These are phyloP conservation scores for Pasiphila rectangulata DNA, from an alignment of 2,888 invertebrate genomes.

Conservation along the genomic window DNA sequence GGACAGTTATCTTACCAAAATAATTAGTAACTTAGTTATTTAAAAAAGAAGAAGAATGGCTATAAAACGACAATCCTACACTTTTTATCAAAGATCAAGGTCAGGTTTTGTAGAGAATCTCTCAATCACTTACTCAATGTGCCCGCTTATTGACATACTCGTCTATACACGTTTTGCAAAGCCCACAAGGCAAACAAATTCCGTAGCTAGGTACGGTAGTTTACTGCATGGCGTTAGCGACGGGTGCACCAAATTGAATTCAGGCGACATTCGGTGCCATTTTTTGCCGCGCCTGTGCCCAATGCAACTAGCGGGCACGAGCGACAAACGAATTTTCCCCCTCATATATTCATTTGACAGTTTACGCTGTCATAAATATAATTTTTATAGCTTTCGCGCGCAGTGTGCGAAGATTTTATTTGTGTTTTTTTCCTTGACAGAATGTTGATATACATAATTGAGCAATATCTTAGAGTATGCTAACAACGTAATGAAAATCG, in stretches of 20 bases:
- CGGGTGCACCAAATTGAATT: constrained; percentile 44
- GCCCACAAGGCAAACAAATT: not conserved
- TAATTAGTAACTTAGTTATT: too few species aligned
- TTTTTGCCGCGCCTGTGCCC: constrained; percentile 33
- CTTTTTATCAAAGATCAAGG: too few species aligned
- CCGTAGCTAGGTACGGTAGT: constrained; percentile 5
- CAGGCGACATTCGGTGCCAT: constrained; percentile 26
- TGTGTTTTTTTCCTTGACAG: constrained; percentile 20
- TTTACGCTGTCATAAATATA: constrained; percentile 38
- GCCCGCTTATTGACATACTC: too few species aligned
- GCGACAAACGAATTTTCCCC: constrained; percentile 36
- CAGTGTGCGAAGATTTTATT: constrained; percentile 23
- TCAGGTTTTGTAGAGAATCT: too few species aligned
- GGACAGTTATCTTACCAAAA: too few species aligned
- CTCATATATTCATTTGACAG: constrained; percentile 39
- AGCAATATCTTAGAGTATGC: not conserved
- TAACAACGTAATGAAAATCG: too few species aligned
- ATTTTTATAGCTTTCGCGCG: constrained; percentile 35
- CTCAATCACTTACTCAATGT: too few species aligned
- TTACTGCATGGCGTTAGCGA: constrained; percentile 31
- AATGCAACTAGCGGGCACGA: constrained; percentile 20
- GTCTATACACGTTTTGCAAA: not conserved
- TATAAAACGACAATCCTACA: too few species aligned
- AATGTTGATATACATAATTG: constrained; percentile 10
- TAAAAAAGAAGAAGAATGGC: too few species aligned